Conservation (phyloP, 1,140 invertebrate genomes). For the Aporrectodea caliginosa region DNA sequence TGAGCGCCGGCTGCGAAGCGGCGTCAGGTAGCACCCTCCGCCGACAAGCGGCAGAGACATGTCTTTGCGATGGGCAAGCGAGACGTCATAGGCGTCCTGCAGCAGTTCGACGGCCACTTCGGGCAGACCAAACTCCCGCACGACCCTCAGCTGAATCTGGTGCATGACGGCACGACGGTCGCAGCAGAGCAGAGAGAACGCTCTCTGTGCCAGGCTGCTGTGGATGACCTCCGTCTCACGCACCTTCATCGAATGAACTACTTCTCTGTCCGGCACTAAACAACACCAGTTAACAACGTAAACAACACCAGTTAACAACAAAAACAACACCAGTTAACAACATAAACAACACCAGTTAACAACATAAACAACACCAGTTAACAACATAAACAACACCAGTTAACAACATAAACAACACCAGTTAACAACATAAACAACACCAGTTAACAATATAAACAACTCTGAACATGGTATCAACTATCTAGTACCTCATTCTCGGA, state of each 20-base stretch:
- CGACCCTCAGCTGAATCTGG: constrained; percentile 78
- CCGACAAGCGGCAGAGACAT: neutral
- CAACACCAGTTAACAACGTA: no score
- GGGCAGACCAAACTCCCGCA: constrained; percentile 88
- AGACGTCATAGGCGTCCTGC: neutral
- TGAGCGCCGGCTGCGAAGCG: neutral
- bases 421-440: no score
- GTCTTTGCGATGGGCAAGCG: neutral
- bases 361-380: no score
- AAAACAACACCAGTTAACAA: no score
- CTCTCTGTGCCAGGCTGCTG: constrained; percentile 71
- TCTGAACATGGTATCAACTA: no score
- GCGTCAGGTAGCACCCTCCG: neutral
- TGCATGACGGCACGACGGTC: constrained; percentile 72
- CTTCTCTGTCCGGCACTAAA: neutral
- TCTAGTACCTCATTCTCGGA: no score
- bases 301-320: no score
- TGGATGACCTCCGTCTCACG: constrained; percentile 77
- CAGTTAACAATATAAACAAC: no score
- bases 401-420: no score
- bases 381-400: no score
- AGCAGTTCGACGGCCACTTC: constrained; percentile 74
- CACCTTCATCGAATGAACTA: constrained; percentile 67
- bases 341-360: no score
- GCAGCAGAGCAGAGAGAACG: constrained; percentile 55